A percentile compares a stretch with the other conserved stretches of the same genome.
phyloP scores from a whole-genome alignment of 30 jellyfish, hydroid and myxozoan species.

The Aurelia aurita region DNA sequence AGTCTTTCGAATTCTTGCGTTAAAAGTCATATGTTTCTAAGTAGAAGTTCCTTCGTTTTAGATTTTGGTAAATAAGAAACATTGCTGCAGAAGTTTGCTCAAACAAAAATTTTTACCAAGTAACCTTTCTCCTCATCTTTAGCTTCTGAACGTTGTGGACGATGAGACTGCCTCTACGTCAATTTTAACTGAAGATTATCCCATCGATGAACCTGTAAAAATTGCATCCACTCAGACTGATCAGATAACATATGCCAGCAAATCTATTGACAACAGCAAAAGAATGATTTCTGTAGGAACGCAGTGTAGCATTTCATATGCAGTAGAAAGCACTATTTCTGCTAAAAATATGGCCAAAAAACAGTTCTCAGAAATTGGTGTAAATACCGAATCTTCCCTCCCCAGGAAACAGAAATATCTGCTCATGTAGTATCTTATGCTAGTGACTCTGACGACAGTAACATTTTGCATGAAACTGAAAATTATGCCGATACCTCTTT shows the following conservation, averaged over 20 bases:
- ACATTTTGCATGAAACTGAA: not conserved
- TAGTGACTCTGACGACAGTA: conserved; percentile 39
- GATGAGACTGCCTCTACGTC: not conserved
- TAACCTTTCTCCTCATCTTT: too few species aligned
- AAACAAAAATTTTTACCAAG: too few species aligned
- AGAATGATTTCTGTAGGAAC: conserved; percentile 10
- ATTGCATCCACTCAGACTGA: conserved; percentile 37
- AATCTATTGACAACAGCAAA: not conserved
- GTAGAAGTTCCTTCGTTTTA: too few species aligned
- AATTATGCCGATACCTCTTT: conserved; percentile 26
- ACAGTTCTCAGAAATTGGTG: not conserved
- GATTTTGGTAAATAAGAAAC: too few species aligned
- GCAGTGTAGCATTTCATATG: not conserved
- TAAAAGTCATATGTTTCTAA: too few species aligned
- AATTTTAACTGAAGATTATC: not conserved
- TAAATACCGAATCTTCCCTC: not conserved
- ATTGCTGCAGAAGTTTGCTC: too few species aligned
- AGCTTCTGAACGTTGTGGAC: not conserved
- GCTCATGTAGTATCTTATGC: not conserved
- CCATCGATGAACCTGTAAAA: conserved; percentile 28
- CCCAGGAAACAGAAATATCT: not conserved
- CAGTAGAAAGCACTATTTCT: conserved; percentile 1
- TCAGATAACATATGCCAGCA: not conserved
- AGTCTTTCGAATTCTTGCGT: too few species aligned
- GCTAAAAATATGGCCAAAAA: not conserved